These are phyloP conservation scores for Nymphalis polychloros DNA, from an alignment of 2,888 invertebrate species.

Conservation along the genomic window DNA sequence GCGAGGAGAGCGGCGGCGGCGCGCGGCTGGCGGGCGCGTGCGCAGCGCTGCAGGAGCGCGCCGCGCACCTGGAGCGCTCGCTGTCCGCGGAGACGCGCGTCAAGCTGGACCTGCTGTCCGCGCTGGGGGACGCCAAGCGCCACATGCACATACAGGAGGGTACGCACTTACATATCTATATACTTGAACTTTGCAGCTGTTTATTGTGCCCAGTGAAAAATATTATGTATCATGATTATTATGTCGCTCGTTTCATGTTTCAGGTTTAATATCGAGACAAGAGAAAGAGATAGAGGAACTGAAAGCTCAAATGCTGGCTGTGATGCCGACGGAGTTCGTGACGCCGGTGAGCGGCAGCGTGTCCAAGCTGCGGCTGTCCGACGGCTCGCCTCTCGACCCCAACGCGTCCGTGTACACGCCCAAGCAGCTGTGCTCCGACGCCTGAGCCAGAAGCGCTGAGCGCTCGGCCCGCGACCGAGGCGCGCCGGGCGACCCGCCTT, in stretches of 20 bases:
- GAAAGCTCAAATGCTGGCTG: conserved; percentile 96
- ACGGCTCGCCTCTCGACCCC: conserved; percentile 86
- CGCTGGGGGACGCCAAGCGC: conserved; percentile 96
- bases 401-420: conserved; percentile 96
- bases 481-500: not conserved
- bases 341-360: conserved; percentile 46
- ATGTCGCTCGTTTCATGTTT: conserved; percentile 37
- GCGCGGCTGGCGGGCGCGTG: conserved; percentile 53
- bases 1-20: conserved; percentile 81
- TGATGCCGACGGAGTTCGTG: conserved; percentile 88
- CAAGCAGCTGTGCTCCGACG: conserved; percentile 81
- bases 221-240: too few species aligned
- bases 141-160: conserved; percentile 93
- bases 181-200: not conserved
- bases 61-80: conserved; percentile 94
- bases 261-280: conserved; percentile 90
- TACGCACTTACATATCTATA: conserved; percentile 54
- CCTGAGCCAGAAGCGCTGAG: conserved; percentile 46
- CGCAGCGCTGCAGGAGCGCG: conserved; percentile 90
- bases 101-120: conserved; percentile 98
- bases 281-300: conserved; percentile 96
- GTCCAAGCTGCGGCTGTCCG: conserved; percentile 61
- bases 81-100: conserved; percentile 98
- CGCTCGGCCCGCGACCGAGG: too few species aligned
- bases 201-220: too few species aligned